These are phyloP conservation scores for Pollenia labialis DNA, from an alignment of 2,888 invertebrate species.

Conservation along the genomic window DNA sequence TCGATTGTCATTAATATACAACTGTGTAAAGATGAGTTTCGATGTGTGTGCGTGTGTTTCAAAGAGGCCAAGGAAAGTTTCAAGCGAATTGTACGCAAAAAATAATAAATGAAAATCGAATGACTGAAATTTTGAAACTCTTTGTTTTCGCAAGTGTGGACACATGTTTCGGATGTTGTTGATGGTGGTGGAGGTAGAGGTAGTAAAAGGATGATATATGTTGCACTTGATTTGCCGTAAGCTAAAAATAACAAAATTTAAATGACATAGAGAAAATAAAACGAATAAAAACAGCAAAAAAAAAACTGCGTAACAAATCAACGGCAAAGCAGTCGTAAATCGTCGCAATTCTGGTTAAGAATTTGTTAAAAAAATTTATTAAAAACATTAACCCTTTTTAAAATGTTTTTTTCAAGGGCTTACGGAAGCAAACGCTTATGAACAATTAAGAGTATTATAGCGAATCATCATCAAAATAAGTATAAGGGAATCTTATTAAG, in stretches of 20 bases:
- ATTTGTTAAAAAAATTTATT: no score
- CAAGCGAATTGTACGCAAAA: constrained; percentile 47
- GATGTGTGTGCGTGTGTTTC: neutral
- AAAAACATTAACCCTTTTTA: no score
- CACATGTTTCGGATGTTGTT: neutral
- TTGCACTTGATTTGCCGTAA: constrained; percentile 56
- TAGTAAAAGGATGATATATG: constrained; percentile 1
- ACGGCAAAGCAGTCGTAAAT: neutral
- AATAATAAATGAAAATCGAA: constrained; percentile 61
- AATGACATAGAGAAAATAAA: constrained; percentile 54
- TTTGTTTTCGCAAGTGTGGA: neutral
- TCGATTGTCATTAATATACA: constrained; percentile 54
- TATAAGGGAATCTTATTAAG: no score
- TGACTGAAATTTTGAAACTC: constrained; percentile 35
- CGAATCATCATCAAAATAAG: no score
- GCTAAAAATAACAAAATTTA: constrained; percentile 65
- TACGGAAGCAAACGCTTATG: no score
- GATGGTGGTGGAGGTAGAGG: neutral
- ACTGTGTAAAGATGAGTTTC: neutral
- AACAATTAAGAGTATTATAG: no score
- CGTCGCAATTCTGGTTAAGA: neutral
- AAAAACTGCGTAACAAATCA: constrained; percentile 33
- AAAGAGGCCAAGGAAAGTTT: constrained; percentile 42
- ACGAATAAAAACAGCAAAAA: constrained; percentile 1
- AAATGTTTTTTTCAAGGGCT: no score